A percentile compares a stretch with the other conserved stretches of the same genome.
These are phyloP conservation scores for Colletes collaris DNA, from an alignment of 2,888 invertebrate genomes.

Conservation along the genomic window DNA sequence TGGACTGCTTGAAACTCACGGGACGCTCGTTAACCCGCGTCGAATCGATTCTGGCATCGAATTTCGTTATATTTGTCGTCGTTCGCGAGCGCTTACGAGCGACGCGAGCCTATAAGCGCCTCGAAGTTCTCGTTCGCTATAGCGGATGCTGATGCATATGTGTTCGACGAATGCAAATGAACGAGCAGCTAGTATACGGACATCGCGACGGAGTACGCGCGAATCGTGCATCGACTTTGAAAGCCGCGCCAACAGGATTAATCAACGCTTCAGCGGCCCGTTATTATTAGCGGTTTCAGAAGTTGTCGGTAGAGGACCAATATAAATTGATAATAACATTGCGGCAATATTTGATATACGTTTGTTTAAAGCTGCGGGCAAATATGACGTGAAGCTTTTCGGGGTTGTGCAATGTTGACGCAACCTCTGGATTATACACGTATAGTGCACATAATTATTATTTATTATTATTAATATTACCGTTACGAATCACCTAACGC, in stretches of 20 bases:
- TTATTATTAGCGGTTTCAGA: conserved; percentile 1
- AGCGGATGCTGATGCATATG: not conserved
- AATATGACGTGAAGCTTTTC: not conserved
- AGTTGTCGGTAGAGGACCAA: not conserved
- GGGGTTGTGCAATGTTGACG: not conserved
- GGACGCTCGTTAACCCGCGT: too few relatives aligned
- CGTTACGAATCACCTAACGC: too few relatives aligned
- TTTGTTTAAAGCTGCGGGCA: not conserved
- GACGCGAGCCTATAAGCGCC: not conserved
- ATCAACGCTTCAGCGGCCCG: conserved; percentile 8
- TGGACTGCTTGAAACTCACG: too few relatives aligned
- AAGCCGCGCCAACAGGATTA: conserved; percentile 10
- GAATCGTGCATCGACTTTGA: conserved; percentile 6
- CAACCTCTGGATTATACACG: too few relatives aligned
- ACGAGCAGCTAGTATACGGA: not conserved
- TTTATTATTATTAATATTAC: too few relatives aligned
- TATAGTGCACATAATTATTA: too few relatives aligned
- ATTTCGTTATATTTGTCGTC: not conserved
- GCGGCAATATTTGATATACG: not conserved
- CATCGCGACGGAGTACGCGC: conserved; percentile 4
- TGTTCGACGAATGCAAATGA: conserved; percentile 22
- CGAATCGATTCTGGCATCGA: too few relatives aligned
- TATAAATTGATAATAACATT: not conserved
- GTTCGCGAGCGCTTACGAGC: not conserved
- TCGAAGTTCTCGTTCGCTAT: not conserved